Percentiles rank a stretch among this genome's conserved stretches.
Conservation (phyloP, 2,888 invertebrate genomes). For the Drosophila birchii region DNA sequence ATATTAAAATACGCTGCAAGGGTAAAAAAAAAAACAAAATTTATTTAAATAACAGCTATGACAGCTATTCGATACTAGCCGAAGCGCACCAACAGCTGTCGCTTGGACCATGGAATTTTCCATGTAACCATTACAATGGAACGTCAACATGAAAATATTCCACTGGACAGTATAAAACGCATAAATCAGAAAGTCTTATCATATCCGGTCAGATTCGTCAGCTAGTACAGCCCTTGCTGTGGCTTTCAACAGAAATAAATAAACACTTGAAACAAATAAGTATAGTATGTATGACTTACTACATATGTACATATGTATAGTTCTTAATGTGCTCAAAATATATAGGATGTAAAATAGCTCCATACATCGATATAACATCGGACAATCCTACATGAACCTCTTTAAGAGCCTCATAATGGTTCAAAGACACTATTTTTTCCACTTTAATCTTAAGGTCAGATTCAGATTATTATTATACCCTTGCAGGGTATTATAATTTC, state of each 20-base stretch:
- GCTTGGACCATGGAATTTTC: conserved; percentile 60
- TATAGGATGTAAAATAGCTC: neutral
- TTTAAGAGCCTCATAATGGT: neutral
- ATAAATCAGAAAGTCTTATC: conserved; percentile 55
- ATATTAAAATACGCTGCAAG: neutral
- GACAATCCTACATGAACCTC: neutral
- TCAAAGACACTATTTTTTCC: neutral
- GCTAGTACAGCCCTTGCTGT: conserved; percentile 1
- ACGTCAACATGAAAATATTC: conserved; percentile 58
- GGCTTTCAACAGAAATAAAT: neutral
- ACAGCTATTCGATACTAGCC: neutral
- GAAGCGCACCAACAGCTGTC: conserved; percentile 2
- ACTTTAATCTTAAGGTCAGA: neutral
- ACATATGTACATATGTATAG: no score
- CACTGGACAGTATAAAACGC: conserved; percentile 19
- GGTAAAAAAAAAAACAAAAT: neutral
- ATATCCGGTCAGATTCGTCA: conserved; percentile 7
- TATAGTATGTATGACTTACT: neutral
- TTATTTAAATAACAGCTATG: neutral
- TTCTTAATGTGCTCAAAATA: neutral
- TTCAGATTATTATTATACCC: no score
- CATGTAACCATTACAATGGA: conserved; percentile 42
- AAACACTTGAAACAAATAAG: conserved; percentile 3
- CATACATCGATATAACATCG: neutral
- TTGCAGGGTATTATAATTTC: no score